Evolutionary conservation across 2,888 invertebrate species (phyloP).

Genomic region (Eupeodes latifasciatus): DNA sequence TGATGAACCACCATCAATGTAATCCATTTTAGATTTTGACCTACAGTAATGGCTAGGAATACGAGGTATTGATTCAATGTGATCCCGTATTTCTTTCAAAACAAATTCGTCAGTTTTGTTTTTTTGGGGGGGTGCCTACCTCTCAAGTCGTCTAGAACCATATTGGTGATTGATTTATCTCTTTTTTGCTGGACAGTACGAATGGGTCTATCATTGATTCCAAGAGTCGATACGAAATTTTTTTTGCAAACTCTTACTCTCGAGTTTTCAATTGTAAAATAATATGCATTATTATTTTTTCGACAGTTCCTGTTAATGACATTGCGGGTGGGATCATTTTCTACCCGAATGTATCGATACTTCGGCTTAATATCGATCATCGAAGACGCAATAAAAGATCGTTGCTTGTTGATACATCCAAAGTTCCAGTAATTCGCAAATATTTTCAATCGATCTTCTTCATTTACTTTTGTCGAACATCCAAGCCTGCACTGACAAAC

Average conservation of each 20-base stretch:
- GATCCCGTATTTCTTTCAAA: conserved; percentile 18
- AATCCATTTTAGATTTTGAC: conserved; percentile 32
- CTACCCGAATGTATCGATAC: conserved; percentile 11
- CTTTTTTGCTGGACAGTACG: too few species aligned
- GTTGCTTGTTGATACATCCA: not conserved
- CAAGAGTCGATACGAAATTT: too few species aligned
- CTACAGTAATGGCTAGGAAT: conserved; percentile 53
- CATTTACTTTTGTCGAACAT: conserved; percentile 5
- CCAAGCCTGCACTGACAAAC: not conserved
- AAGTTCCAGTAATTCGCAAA: not conserved
- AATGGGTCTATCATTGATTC: too few species aligned
- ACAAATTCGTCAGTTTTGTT: too few species aligned
- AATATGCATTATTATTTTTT: too few species aligned
- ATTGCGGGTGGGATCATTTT: not conserved
- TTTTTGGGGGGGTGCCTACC: too few species aligned
- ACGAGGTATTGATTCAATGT: conserved; percentile 49
- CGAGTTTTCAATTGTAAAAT: too few species aligned
- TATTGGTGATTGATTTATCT: too few species aligned
- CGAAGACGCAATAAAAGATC: conserved; percentile 5
- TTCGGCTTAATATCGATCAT: not conserved
- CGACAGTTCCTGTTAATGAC: not conserved
- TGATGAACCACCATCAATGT: conserved; percentile 44
- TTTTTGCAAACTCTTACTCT: too few species aligned
- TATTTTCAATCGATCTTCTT: conserved; percentile 2
- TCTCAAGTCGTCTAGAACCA: too few species aligned